These are phyloP conservation scores for Tenthredo distinguenda DNA, from an alignment of 2,888 invertebrate genomes.

Conservation along the genomic window DNA sequence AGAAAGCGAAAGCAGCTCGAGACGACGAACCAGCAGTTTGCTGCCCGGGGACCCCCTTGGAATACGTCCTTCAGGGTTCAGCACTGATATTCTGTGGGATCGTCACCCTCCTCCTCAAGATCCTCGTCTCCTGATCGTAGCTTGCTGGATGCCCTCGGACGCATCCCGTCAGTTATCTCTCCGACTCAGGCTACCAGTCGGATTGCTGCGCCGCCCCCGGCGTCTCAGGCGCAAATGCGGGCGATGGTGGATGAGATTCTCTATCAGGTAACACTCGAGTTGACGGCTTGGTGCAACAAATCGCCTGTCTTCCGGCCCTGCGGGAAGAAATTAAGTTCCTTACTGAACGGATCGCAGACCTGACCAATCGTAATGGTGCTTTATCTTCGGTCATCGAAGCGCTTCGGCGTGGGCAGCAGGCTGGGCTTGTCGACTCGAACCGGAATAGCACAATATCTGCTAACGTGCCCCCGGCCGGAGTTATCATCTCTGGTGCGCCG, in stretches of 20 bases:
- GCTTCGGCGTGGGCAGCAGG: neutral
- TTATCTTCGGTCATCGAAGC: too few species aligned
- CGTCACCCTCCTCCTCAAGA: neutral
- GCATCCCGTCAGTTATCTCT: neutral
- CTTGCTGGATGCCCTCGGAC: neutral
- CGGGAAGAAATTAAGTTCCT: neutral
- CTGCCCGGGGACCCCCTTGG: neutral
- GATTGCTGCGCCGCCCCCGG: too few species aligned
- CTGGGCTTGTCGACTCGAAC: neutral
- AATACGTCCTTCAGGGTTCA: neutral
- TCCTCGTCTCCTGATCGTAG: neutral
- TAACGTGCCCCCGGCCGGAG: neutral
- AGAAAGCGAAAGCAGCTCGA: neutral
- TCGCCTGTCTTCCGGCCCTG: neutral
- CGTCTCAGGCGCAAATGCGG: neutral
- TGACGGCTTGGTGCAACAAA: neutral
- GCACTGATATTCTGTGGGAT: neutral
- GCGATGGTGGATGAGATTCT: neutral
- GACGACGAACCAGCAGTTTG: neutral
- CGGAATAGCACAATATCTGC: neutral
- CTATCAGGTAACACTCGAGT: neutral
- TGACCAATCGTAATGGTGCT: too few species aligned
- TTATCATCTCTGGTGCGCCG: neutral
- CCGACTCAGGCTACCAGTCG: neutral
- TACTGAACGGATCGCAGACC: neutral